These are phyloP conservation scores for Drosophila mauritiana DNA, from an alignment of 1,140 invertebrate species.

Conservation along the genomic window DNA sequence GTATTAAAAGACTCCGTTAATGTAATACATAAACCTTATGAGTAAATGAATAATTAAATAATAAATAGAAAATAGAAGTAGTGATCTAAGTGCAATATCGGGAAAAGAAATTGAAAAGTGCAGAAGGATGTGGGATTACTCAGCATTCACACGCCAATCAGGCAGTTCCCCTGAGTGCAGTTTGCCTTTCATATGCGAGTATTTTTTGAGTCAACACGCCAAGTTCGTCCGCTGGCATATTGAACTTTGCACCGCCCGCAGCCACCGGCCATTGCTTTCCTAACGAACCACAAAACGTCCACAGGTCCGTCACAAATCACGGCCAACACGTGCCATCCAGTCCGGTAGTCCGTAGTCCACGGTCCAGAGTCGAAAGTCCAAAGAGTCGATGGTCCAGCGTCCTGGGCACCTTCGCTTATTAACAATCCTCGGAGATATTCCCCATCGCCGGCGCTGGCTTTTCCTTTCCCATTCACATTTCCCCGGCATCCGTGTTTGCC, in stretches of 20 bases:
- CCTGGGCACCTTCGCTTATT: conserved; percentile 70
- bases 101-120: too few relatives aligned
- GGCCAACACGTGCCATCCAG: conserved; percentile 57
- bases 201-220: conserved; percentile 62
- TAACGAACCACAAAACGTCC: conserved; percentile 72
- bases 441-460: conserved; percentile 13
- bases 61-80: too few relatives aligned
- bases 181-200: conserved; percentile 25
- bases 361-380: too few relatives aligned
- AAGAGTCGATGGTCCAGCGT: conserved; percentile 13
- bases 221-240: conserved; percentile 57
- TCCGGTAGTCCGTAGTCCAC: background rate
- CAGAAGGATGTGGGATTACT: background rate
- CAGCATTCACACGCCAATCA: conserved; percentile 4
- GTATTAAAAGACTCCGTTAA: too few relatives aligned
- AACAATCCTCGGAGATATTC: conserved; percentile 66
- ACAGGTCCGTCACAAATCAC: conserved; percentile 56
- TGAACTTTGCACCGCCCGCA: conserved; percentile 60
- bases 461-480: conserved; percentile 39
- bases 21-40: too few relatives aligned
- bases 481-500: conserved; percentile 40
- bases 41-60: too few relatives aligned
- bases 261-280: conserved; percentile 15
- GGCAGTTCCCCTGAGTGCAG: background rate
- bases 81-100: too few relatives aligned